phyloP scores from a whole-genome alignment of 1,140 invertebrate species.

The Plutomurus gul region DNA sequence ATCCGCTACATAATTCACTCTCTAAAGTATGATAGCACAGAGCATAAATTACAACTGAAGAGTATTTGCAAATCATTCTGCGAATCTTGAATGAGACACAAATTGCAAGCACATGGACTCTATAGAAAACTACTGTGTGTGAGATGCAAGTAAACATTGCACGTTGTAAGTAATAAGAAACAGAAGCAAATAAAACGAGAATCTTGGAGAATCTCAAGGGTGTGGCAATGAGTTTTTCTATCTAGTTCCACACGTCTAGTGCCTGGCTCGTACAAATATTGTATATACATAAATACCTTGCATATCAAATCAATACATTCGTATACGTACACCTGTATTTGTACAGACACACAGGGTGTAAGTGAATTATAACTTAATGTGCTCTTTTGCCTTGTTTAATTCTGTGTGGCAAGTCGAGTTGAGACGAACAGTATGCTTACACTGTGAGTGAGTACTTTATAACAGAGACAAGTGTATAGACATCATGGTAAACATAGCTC shows the following conservation, averaged over 20 bases:
- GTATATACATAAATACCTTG: neutral
- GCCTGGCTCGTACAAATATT: neutral
- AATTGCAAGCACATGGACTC: neutral
- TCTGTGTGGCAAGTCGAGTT: too few relatives aligned
- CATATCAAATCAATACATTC: neutral
- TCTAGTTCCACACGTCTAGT: neutral
- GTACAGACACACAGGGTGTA: too few relatives aligned
- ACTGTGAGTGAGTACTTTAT: too few relatives aligned
- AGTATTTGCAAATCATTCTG: conserved; percentile 19
- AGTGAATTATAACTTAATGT: too few relatives aligned
- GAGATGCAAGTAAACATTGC: too few relatives aligned
- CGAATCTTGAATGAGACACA: neutral
- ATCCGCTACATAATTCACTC: neutral
- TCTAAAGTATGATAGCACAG: neutral
- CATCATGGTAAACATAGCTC: too few relatives aligned
- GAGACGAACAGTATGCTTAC: too few relatives aligned
- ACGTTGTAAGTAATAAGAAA: neutral
- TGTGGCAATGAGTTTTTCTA: conserved; percentile 32
- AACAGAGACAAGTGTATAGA: too few relatives aligned
- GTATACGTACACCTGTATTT: too few relatives aligned
- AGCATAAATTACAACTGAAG: neutral
- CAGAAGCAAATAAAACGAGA: neutral
- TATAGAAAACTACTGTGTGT: neutral
- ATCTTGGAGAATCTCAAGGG: conserved; percentile 19
- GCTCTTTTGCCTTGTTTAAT: too few relatives aligned